Base-by-base conservation (phyloP, 2,113 vertebrate genomes). In the Pachyramphus minor region DNA sequence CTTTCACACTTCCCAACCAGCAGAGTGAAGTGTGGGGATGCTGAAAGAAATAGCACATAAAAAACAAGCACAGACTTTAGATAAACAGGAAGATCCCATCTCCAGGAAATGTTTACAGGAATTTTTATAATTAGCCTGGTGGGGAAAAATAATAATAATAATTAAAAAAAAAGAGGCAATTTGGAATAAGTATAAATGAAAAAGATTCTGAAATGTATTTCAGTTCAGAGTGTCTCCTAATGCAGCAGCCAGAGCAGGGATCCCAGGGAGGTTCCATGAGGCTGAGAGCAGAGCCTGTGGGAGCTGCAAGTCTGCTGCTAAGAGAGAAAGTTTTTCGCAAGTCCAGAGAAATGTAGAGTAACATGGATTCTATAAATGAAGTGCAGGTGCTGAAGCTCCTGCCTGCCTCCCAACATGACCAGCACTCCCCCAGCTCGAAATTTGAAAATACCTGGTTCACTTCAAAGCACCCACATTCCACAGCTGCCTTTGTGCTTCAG, bases 1-100 rank as follows among this genome's bases (percentile, higher is more conserved):
- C 89, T 97, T 95, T 96, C 89, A 87, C 91, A 91, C 94, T 91
- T 93, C 84, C 73, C 86, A 87, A 74, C 68, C 33, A n/a, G 49
- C 35, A 72, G 35, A 91, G 47, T 45, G 77, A 95, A 93, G 87
- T n/a, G 52, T 81, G 73, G 64, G 35, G 56, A 89, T 55, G 44
- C 6, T 63, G 60, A 49, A 88, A 80, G 88, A 92, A 77, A 85
- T 0, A 92, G 55, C 44, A 59, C 27, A 71, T 62, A 55, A 92
- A 90, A 79, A 91, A 79, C 33, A 76, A 87, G 74, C 50, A 89
- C 18, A 74, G 74, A 88, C 62, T 89, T 91, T 44, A 85, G 64
- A 63, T 45, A 90, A 85, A 90, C 6, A 90, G 55, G 59, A 88
- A 92, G 86, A 84, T 63, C 47, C 64, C 35, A 35, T 60, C 68